These are phyloP conservation scores for Drosophila yooni DNA, from an alignment of 2,888 invertebrate species.

Conservation along the genomic window DNA sequence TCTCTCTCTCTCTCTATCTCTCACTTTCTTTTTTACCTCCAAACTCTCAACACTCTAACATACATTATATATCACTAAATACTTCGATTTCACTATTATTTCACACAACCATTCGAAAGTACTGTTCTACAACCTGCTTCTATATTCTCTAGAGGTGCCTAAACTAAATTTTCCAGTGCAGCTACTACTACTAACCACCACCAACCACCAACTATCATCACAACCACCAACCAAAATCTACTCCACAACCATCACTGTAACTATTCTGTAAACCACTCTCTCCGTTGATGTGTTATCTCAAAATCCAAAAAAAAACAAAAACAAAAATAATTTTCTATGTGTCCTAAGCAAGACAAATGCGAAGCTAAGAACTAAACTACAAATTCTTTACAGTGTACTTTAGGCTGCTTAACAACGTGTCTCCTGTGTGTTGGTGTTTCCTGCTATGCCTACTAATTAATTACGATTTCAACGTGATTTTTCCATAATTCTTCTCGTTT, in stretches of 20 bases:
- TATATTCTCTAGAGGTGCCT: constrained; percentile 81
- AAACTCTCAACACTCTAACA: constrained; percentile 14
- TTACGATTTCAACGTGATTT: constrained; percentile 47
- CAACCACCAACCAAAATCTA: constrained; percentile 44
- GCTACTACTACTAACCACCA: constrained; percentile 64
- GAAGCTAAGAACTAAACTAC: constrained; percentile 49
- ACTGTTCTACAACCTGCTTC: constrained; percentile 74
- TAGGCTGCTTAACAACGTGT: constrained; percentile 76
- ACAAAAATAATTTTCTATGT: constrained; percentile 25
- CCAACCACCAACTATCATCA: constrained; percentile 34
- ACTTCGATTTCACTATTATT: constrained; percentile 42
- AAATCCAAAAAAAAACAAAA: constrained; percentile 26
- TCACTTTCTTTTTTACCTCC: constrained; percentile 45
- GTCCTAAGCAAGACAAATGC: constrained; percentile 33
- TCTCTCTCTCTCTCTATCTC: constrained; percentile 42
- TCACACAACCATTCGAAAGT: constrained; percentile 58
- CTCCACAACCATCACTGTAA: constrained; percentile 66
- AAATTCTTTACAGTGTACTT: constrained; percentile 74
- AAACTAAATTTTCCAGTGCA: constrained; percentile 71
- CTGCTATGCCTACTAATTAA: constrained; percentile 60
- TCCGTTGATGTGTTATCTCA: constrained; percentile 67
- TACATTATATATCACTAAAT: constrained; percentile 30
- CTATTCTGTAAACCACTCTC: constrained; percentile 61
- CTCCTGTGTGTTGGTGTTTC: constrained; percentile 68
- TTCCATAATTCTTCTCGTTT: not conserved